These are phyloP conservation scores for Centropus unirufus DNA, from an alignment of 2,113 vertebrate genomes.

Conservation along the genomic window DNA sequence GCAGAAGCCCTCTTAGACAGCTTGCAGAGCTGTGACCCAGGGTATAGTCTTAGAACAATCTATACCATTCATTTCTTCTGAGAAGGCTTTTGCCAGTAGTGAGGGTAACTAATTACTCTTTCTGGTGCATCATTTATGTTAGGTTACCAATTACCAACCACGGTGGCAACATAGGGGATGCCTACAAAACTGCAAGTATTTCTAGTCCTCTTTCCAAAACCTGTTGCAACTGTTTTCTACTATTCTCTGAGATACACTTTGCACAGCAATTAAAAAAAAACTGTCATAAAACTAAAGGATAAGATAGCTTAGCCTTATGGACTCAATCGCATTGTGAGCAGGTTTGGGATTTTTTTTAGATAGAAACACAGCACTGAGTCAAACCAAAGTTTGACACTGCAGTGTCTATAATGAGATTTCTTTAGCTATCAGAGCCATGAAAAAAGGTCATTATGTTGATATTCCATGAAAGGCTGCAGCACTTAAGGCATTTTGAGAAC, in stretches of 20 bases:
- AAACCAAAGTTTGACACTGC: background rate
- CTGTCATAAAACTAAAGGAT: background rate
- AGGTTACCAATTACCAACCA: background rate
- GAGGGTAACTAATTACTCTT: background rate
- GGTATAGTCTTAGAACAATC: background rate
- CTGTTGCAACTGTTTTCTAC: background rate
- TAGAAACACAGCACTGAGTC: background rate
- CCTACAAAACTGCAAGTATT: background rate
- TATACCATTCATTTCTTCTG: background rate
- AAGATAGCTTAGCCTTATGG: background rate
- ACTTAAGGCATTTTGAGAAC: constrained; percentile 36
- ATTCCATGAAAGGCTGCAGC: background rate
- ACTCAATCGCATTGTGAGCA: background rate
- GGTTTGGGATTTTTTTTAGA: background rate
- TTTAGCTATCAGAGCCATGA: background rate
- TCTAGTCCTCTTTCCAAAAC: background rate
- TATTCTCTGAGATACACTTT: background rate
- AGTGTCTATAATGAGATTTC: constrained; percentile 6
- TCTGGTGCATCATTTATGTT: background rate
- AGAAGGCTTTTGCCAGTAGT: background rate
- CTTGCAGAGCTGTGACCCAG: background rate
- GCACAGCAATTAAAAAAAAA: constrained; percentile 3
- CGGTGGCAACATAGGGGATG: background rate
- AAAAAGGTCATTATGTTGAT: constrained; percentile 42
- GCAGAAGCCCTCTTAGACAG: background rate